Percentiles rank a stretch among this genome's conserved stretches.
Conservation (phyloP, 2,113 vertebrate genomes). For the Odontophorus gujanensis region DNA sequence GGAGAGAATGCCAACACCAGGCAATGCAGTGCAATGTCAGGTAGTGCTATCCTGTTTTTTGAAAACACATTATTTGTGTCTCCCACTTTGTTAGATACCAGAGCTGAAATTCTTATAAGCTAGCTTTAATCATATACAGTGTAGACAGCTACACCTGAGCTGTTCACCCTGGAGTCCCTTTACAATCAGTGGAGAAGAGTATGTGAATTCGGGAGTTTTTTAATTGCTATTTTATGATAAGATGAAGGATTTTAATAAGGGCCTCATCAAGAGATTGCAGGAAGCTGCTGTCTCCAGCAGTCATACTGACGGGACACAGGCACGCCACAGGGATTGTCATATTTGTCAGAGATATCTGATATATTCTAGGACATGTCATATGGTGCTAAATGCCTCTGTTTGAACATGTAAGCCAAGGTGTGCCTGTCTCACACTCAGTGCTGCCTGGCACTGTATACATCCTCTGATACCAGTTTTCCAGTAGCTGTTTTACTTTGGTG, state of each 20-base stretch:
- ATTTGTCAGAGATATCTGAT: background rate
- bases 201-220: background rate
- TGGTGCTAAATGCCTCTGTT: background rate
- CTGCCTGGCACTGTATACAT: background rate
- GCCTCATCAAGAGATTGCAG: background rate
- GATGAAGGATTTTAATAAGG: background rate
- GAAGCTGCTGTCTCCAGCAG: background rate
- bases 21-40: background rate
- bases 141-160: background rate
- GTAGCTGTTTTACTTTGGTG: background rate
- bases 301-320: background rate
- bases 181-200: background rate
- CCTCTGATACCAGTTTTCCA: background rate
- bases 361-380: background rate
- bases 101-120: background rate
- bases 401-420: background rate
- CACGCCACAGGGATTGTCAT: background rate
- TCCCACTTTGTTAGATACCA: background rate
- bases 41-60: background rate
- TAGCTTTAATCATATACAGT: background rate
- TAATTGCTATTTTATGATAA: background rate
- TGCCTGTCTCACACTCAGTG: background rate
- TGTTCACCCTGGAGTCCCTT: background rate
- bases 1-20: background rate
- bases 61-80: background rate